Evolutionary conservation across 1,140 invertebrate species (phyloP), one percentile per base, ranked within the genome.

Genomic region (Acromyrmex heyeri): DNA sequence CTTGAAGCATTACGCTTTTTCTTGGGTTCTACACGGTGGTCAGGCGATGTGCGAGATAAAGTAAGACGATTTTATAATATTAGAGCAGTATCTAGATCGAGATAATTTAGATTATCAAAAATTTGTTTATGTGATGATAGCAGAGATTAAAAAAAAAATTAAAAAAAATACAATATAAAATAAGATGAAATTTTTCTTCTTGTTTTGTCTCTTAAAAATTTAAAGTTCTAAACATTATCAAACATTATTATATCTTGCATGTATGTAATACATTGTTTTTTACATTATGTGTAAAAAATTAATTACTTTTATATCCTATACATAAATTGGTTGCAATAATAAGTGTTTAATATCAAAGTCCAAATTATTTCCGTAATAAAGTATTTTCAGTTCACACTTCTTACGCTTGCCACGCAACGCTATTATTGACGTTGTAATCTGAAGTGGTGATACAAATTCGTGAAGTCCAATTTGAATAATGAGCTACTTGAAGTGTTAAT

Each of bases 401-500:
- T 62, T 67, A 50, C 16, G 6, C 16, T 79, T 21, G 30, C n/a
- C 30, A 78, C n/a, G 10, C 27, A 65, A 34, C 27, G 27, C 0
- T 5, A 55, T 69, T 55, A 79, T 7, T n/a, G 8, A 53, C n/a
- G 30, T 14, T 79, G 5, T 69, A 79, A 69, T 79, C 62, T 53
- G 6, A 55, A 18, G 48, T 30, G 14, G n/a, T 24, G 72, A 79
- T 83, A 88, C 70, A 85, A 88, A 89, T 85, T 77, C 85, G 77
- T 87, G 65, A 89, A 89, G 70, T 83, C 70, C 70, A 87, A 91
- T 91, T 91, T 90, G 34, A 90, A 90, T 91, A 91, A 91, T 82
- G 81, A 88, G 88, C 55, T 85, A 81, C 69, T 81, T 59, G 24
- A 88, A 88, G 81, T 89, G 75, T 87, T 91, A 89, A 91, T 89